These are phyloP conservation scores for Anodontia alba DNA, from an alignment of 2,888 invertebrate species.

Conservation along the genomic window DNA sequence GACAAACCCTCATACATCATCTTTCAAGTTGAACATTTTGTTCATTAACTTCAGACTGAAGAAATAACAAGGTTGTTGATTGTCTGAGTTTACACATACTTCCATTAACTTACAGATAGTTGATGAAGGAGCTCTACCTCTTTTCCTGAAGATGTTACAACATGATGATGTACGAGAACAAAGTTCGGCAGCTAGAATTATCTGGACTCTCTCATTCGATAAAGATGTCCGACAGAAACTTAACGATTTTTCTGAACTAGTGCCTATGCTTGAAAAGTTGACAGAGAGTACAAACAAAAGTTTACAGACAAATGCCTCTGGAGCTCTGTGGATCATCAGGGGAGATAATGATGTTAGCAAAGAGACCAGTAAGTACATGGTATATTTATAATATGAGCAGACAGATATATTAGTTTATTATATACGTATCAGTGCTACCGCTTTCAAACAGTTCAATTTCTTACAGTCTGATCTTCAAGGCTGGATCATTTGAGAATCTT, in stretches of 20 bases:
- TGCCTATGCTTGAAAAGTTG: slow-evolving; percentile 70
- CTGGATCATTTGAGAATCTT: too few relatives aligned
- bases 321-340: slow-evolving; percentile 78
- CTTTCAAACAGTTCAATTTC: too few relatives aligned
- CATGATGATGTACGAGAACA: slow-evolving; percentile 73
- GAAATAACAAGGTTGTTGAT: too few relatives aligned
- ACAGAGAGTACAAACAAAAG: slow-evolving; percentile 69
- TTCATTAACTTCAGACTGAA: too few relatives aligned
- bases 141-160: slow-evolving; percentile 72
- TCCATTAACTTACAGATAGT: slow-evolving; percentile 76
- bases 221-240: slow-evolving; percentile 72
- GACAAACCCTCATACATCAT: too few relatives aligned
- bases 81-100: too few relatives aligned
- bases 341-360: slow-evolving; percentile 73
- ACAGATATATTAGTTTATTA: slow-evolving; percentile 6
- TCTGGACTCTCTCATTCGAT: slow-evolving; percentile 81
- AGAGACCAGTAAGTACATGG: slow-evolving; percentile 50
- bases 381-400: too few relatives aligned
- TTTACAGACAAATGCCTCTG: slow-evolving; percentile 71
- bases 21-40: too few relatives aligned
- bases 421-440: not conserved
- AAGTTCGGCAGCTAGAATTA: slow-evolving; percentile 68
- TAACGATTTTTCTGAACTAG: slow-evolving; percentile 66
- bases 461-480: not conserved
- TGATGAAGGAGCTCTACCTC: slow-evolving; percentile 73